Evolutionary conservation across 2,888 invertebrate species (phyloP).

Genomic region (Molanna angustata): DNA sequence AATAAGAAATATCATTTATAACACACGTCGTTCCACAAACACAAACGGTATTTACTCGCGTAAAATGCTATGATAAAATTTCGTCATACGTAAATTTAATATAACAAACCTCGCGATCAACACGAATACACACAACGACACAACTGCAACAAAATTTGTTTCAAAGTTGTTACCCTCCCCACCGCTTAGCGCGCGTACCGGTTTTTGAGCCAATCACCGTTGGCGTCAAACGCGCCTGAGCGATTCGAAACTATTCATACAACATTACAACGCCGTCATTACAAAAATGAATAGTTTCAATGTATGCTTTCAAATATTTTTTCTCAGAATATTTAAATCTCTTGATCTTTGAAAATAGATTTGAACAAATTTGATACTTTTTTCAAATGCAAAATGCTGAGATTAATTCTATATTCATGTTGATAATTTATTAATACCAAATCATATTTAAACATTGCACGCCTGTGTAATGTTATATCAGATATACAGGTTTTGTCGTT

Average conservation of each 20-base stretch:
- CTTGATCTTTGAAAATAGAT: too few species aligned
- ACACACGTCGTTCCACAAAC: conserved; percentile 38
- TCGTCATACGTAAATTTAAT: conserved; percentile 17
- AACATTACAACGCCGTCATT: conserved; percentile 29
- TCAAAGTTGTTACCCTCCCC: conserved; percentile 46
- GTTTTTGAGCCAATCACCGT: conserved; percentile 36
- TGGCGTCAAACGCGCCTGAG: conserved; percentile 38
- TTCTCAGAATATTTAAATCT: too few species aligned
- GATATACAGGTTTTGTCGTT: conserved; percentile 8
- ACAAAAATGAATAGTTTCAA: conserved; percentile 6
- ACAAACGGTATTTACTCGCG: conserved; percentile 50
- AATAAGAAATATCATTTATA: conserved; percentile 41
- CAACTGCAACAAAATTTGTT: conserved; percentile 37
- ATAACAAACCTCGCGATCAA: conserved; percentile 13
- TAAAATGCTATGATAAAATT: conserved; percentile 31
- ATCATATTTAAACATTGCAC: background rate
- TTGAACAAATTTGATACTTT: too few species aligned
- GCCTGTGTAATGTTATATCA: background rate
- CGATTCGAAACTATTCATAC: conserved; percentile 8
- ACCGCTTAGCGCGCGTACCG: conserved; percentile 22
- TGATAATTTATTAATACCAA: too few species aligned
- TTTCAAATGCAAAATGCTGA: too few species aligned
- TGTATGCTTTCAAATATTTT: background rate
- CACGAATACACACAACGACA: conserved; percentile 21
- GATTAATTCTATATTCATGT: background rate